Conservation (phyloP, 1,140 invertebrate species). For the Aleiodes sp. region DNA sequence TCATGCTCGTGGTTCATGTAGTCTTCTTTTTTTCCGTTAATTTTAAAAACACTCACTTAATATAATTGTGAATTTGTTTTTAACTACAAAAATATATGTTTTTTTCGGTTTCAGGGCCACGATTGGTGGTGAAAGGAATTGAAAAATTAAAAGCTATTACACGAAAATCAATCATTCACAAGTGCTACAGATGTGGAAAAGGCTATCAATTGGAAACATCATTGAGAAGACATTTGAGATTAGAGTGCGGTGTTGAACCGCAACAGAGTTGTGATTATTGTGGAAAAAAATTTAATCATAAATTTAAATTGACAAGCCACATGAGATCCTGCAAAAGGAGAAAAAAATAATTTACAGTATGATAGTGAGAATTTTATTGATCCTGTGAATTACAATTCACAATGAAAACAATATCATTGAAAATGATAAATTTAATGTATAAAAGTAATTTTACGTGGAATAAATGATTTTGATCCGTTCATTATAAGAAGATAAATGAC, state of each 20-base stretch:
- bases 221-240: constrained; percentile 56
- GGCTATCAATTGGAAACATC: constrained; percentile 46
- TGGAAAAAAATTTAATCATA: constrained; percentile 58
- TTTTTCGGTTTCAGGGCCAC: constrained; percentile 48
- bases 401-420: neutral
- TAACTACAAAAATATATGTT: too few species aligned
- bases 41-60: too few species aligned
- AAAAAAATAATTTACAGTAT: neutral
- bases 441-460: neutral
- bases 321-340: constrained; percentile 41
- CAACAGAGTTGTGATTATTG: constrained; percentile 59
- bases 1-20: too few species aligned
- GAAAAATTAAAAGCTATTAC: constrained; percentile 31
- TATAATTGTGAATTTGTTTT: too few species aligned
- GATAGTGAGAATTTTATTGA: too few species aligned
- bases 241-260: constrained; percentile 45
- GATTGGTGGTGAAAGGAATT: constrained; percentile 41
- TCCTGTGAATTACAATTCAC: too few species aligned
- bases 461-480: neutral
- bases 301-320: constrained; percentile 55
- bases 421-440: neutral
- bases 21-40: too few species aligned
- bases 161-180: constrained; percentile 34
- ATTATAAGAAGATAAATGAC: neutral
- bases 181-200: constrained; percentile 44